Evolutionary conservation across 2,113 vertebrate species (phyloP).

Genomic region (Argyrosomus japonicus): DNA sequence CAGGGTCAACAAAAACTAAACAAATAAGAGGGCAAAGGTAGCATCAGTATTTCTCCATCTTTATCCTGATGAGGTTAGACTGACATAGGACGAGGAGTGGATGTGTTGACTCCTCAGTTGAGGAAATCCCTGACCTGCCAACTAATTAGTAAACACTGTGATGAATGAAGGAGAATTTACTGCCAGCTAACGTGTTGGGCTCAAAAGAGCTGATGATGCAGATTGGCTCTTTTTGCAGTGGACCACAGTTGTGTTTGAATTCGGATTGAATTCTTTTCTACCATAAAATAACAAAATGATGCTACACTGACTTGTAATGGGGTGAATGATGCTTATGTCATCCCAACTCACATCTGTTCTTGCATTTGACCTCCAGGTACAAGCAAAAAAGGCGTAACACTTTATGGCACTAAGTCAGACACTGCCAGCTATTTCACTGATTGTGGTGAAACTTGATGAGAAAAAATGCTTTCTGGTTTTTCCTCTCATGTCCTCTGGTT

Average conservation of each 20-base stretch:
- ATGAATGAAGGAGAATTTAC: conserved; percentile 57
- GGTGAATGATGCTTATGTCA: no score
- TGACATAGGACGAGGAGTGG: not conserved
- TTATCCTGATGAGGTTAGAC: not conserved
- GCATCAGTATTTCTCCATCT: not conserved
- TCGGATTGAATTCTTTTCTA: not conserved
- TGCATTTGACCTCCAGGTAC: no score
- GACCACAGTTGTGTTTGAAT: conserved; percentile 37
- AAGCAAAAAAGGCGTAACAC: no score
- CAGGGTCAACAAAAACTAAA: no score
- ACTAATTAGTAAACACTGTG: conserved; percentile 62
- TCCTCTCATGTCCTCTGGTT: no score
- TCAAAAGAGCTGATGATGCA: conserved; percentile 58
- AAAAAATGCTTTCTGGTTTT: no score
- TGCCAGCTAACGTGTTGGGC: conserved; percentile 37
- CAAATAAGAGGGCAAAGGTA: not conserved
- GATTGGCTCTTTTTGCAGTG: conserved; percentile 37
- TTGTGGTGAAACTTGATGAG: no score
- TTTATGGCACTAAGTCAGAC: no score
- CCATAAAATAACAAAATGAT: no score
- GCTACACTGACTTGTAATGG: no score
- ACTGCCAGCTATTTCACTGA: no score
- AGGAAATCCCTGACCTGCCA: conserved; percentile 48
- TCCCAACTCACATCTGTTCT: no score
- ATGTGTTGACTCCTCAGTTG: conserved; percentile 48